Evolutionary conservation across 2,888 invertebrate species (phyloP).

Genomic region (Nebria salina): DNA sequence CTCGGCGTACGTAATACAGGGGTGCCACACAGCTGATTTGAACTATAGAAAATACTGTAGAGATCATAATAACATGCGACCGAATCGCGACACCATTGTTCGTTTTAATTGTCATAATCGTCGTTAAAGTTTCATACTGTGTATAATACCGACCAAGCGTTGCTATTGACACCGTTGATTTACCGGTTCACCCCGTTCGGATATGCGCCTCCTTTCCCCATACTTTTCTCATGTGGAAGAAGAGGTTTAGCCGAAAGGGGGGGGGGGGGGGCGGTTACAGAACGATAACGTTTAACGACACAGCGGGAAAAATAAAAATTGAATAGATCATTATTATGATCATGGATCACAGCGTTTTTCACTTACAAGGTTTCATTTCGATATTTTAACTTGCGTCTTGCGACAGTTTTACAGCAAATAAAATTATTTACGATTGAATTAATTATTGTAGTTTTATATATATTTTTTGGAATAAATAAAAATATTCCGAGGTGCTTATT

Average conservation of each 20-base stretch:
- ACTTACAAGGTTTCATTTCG: background rate
- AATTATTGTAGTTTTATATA: too few relatives aligned
- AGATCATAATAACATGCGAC: slow-evolving; percentile 1
- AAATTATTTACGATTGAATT: too few relatives aligned
- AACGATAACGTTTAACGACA: background rate
- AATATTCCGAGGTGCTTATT: background rate
- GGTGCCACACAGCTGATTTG: background rate
- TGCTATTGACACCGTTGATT: slow-evolving; percentile 43
- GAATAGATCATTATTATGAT: background rate
- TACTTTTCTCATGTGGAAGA: background rate
- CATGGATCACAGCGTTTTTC: background rate
- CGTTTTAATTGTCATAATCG: slow-evolving; percentile 39
- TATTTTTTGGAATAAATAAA: too few relatives aligned
- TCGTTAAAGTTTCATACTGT: slow-evolving; percentile 40
- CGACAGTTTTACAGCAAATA: too few relatives aligned
- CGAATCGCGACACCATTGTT: slow-evolving; percentile 42
- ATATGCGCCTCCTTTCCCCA: background rate
- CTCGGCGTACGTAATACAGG: background rate
- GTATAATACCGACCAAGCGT: background rate
- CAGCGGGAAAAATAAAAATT: background rate
- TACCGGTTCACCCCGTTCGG: slow-evolving; percentile 30
- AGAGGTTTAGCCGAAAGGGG: background rate
- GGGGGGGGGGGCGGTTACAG: background rate
- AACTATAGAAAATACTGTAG: background rate
- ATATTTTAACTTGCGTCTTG: background rate